Conservation (phyloP, 2,113 vertebrate species). For the Lepus europaeus region DNA sequence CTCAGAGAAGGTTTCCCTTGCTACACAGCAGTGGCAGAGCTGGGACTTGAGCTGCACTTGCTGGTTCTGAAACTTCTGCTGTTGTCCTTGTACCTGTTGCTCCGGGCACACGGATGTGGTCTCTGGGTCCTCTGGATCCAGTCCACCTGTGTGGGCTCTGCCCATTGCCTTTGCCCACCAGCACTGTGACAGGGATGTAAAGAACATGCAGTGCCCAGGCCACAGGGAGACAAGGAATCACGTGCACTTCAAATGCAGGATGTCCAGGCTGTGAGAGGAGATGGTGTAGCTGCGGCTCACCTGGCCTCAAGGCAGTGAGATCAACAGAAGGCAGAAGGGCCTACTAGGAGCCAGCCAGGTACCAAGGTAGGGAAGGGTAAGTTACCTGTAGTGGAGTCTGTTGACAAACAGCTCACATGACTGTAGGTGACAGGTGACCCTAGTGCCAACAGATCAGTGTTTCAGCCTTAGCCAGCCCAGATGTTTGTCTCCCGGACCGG, state of each 20-base stretch:
- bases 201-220: fast-evolving
- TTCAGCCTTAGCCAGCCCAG: not conserved
- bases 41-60: not conserved
- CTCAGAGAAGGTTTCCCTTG: not conserved
- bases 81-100: too few species aligned
- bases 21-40: not conserved
- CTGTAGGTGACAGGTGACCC: not conserved
- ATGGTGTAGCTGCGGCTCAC: not conserved
- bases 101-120: not conserved
- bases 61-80: not conserved
- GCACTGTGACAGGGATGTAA: not conserved
- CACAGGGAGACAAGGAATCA: too few species aligned
- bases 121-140: not conserved
- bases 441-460: fast-evolving
- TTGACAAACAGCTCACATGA: not conserved
- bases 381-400: not conserved
- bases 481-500: not conserved
- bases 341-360: not conserved
- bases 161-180: not conserved
- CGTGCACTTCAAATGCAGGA: fast-evolving
- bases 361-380: not conserved
- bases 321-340: fast-evolving
- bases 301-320: not conserved
- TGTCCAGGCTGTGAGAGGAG: not conserved
- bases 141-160: not conserved